A percentile compares a stretch with the other conserved stretches of the same genome.
These are phyloP conservation scores for Rhopilema esculentum DNA, from an alignment of 30 jellyfish, hydroid and myxozoan species.

Conservation along the genomic window DNA sequence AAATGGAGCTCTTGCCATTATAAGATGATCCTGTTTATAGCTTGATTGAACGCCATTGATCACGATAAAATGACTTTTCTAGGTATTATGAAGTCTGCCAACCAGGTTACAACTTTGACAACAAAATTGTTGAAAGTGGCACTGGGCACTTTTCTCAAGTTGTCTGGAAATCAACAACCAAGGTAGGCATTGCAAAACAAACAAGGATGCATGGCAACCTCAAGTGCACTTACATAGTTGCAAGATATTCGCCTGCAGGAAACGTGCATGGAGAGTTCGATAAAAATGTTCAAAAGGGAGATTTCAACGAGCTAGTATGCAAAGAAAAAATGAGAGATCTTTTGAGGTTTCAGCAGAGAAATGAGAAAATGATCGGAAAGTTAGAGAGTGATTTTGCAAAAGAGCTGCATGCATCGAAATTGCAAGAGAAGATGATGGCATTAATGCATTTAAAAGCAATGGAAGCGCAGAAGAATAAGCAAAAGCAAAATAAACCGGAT, in stretches of 20 bases:
- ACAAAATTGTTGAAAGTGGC: slow-evolving; percentile 80
- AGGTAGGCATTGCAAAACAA: slow-evolving; percentile 96
- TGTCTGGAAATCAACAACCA: slow-evolving; percentile 86
- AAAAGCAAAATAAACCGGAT: slow-evolving; percentile 26
- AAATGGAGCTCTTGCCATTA: no score
- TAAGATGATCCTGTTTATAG: no score
- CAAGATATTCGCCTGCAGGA: slow-evolving; percentile 96
- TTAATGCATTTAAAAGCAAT: slow-evolving; percentile 52
- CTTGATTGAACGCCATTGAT: background rate
- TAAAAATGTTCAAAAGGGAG: slow-evolving; percentile 84
- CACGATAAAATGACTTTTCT: background rate
- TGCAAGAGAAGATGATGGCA: slow-evolving; percentile 65
- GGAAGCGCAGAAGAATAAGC: slow-evolving; percentile 37
- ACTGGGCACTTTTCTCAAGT: slow-evolving; percentile 97
- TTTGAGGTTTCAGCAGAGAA: slow-evolving; percentile 82
- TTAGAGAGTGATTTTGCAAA: slow-evolving; percentile 61
- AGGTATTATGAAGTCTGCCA: slow-evolving; percentile 98
- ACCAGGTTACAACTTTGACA: slow-evolving; percentile 91
- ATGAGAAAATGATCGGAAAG: slow-evolving; percentile 74
- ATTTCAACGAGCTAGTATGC: slow-evolving; percentile 79
- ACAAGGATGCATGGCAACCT: slow-evolving; percentile 93
- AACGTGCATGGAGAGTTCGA: slow-evolving; percentile 71
- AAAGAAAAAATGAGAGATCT: slow-evolving; percentile 68
- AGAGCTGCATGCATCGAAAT: slow-evolving; percentile 55
- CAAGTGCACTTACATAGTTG: slow-evolving; percentile 95